Conservation (phyloP, 1,140 invertebrate species). For the Plodia interpunctella region DNA sequence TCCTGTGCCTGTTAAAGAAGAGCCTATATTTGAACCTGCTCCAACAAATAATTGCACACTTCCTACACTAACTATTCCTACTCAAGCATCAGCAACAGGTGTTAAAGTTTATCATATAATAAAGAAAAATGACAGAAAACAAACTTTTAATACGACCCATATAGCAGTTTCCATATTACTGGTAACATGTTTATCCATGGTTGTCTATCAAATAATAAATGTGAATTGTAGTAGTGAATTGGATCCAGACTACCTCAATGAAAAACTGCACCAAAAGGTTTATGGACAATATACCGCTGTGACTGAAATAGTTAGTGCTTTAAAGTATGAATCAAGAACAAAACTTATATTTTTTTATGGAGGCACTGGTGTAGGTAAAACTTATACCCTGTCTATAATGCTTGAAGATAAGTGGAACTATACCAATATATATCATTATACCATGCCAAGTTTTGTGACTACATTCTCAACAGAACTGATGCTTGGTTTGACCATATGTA, state of each 20-base stretch:
- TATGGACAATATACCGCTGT: conserved; percentile 56
- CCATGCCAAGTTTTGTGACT: conserved; percentile 47
- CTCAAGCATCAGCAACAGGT: background rate
- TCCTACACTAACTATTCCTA: background rate
- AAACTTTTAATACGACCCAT: background rate
- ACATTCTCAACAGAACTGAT: conserved; percentile 41
- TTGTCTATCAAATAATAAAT: conserved; percentile 35
- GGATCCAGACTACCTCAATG: conserved; percentile 30
- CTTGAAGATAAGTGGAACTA: conserved; percentile 38
- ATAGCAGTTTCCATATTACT: background rate
- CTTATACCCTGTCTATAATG: conserved; percentile 47
- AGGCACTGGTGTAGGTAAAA: conserved; percentile 67
- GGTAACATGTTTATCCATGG: conserved; percentile 29
- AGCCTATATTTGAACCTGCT: too few relatives aligned
- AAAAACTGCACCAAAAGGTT: conserved; percentile 37
- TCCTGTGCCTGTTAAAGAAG: background rate
- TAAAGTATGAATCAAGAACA: conserved; percentile 30
- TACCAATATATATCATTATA: conserved; percentile 61
- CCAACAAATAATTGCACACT: too few relatives aligned
- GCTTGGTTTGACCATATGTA: conserved; percentile 48
- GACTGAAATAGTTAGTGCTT: conserved; percentile 34
- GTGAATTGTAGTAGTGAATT: conserved; percentile 47
- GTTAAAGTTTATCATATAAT: background rate
- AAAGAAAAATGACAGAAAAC: conserved; percentile 1
- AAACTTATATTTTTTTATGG: conserved; percentile 64